Conservation (phyloP, 2,113 vertebrate species). For the Odocoileus virginianus region DNA sequence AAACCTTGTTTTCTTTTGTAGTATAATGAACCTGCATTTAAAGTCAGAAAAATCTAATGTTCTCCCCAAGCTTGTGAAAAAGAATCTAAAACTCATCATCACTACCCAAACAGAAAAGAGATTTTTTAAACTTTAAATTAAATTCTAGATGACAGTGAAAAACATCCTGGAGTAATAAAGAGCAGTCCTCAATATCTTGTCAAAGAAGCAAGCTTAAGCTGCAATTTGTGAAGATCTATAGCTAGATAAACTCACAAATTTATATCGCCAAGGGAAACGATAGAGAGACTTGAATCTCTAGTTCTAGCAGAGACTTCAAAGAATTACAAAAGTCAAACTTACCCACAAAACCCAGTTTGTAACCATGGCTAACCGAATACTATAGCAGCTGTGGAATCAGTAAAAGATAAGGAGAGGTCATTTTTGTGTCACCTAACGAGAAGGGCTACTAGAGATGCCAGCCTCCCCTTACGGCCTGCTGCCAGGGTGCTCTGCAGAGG, state of each 20-base stretch:
- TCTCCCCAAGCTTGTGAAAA: neutral
- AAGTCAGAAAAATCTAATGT: neutral
- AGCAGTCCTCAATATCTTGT: neutral
- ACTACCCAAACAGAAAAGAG: conserved; percentile 23
- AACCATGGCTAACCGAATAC: neutral
- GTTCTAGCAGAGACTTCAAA: neutral
- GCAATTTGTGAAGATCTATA: neutral
- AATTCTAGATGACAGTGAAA: neutral
- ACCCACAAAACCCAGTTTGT: conserved; percentile 11
- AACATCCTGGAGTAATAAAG: neutral
- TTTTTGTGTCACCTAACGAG: neutral
- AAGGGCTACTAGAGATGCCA: neutral
- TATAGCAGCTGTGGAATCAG: neutral
- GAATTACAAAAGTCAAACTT: neutral
- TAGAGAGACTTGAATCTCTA: neutral
- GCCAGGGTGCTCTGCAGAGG: neutral
- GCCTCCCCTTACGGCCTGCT: neutral
- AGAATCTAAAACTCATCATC: neutral
- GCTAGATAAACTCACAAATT: neutral
- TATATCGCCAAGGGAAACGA: neutral
- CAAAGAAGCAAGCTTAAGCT: neutral
- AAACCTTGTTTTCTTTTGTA: neutral
- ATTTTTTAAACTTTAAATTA: neutral
- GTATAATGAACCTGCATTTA: neutral
- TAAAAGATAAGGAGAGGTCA: neutral